Percentiles rank a stretch among this genome's conserved stretches.
These are phyloP conservation scores for Pagetopsis macropterus DNA, from an alignment of 2,797 vertebrate species.

Conservation along the genomic window DNA sequence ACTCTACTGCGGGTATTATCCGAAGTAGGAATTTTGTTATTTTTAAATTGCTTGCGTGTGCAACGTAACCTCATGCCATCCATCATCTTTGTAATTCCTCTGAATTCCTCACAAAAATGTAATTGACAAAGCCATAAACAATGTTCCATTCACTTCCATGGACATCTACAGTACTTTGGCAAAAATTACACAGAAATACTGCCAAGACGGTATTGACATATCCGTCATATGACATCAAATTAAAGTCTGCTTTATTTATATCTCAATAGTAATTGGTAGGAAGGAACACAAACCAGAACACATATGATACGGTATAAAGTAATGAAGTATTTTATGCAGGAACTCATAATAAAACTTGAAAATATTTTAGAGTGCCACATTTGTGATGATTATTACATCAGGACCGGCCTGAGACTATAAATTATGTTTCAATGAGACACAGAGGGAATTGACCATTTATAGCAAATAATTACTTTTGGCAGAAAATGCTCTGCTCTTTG, in stretches of 20 bases:
- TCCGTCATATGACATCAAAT: background rate
- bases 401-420: background rate
- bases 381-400: background rate
- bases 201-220: conserved; percentile 10
- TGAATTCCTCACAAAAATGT: conserved; percentile 26
- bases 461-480: conserved; percentile 1
- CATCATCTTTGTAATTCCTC: conserved; percentile 24
- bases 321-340: background rate
- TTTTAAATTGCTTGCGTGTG: conserved; percentile 24
- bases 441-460: conserved; percentile 8
- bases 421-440: conserved; percentile 9
- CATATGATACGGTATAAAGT: background rate
- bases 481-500: conserved; percentile 1
- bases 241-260: conserved; percentile 6
- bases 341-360: background rate
- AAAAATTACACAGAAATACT: conserved; percentile 3
- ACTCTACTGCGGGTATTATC: background rate
- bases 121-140: conserved; percentile 20
- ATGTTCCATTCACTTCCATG: conserved; percentile 13
- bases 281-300: background rate
- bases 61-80: conserved; percentile 11
- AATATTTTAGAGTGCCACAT: background rate
- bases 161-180: background rate
- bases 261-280: background rate
- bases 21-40: conserved; percentile 22